phyloP scores from a whole-genome alignment of 2,888 invertebrate genomes.

The Ptychoptera contaminata region DNA sequence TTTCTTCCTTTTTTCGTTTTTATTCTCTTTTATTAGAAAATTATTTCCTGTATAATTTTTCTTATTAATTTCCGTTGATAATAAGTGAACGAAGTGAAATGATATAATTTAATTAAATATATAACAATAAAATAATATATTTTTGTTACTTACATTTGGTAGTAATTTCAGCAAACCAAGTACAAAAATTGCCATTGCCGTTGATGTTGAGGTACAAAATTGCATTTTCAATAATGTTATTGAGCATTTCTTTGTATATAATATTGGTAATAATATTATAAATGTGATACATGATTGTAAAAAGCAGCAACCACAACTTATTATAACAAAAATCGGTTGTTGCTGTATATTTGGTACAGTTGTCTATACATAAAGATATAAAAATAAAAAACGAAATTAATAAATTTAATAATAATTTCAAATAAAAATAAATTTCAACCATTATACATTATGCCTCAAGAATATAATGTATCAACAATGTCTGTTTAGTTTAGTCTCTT shows the following conservation, averaged over 20 bases:
- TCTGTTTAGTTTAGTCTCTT: too few species aligned
- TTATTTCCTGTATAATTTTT: neutral
- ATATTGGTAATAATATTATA: conserved; percentile 27
- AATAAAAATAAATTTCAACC: too few species aligned
- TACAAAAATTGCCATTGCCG: conserved; percentile 47
- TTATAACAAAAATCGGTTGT: conserved; percentile 28
- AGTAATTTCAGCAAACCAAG: conserved; percentile 34
- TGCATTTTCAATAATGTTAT: conserved; percentile 50
- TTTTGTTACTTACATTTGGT: conserved; percentile 33
- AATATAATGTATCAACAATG: too few species aligned
- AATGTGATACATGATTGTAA: conserved; percentile 30
- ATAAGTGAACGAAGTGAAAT: too few species aligned
- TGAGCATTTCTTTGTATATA: conserved; percentile 33
- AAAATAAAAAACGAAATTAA: too few species aligned
- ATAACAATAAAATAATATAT: neutral
- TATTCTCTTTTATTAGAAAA: too few species aligned
- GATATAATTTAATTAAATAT: neutral
- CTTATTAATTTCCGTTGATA: neutral
- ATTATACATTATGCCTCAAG: too few species aligned
- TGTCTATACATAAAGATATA: too few species aligned
- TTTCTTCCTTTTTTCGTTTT: too few species aligned
- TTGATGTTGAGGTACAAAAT: conserved; percentile 50
- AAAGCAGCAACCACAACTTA: conserved; percentile 30
- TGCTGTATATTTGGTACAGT: conserved; percentile 17
- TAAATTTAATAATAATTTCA: too few species aligned